Conservation (phyloP, 53 echinoderm and acorn worm genomes). For the Temnopleurus reevesii region DNA sequence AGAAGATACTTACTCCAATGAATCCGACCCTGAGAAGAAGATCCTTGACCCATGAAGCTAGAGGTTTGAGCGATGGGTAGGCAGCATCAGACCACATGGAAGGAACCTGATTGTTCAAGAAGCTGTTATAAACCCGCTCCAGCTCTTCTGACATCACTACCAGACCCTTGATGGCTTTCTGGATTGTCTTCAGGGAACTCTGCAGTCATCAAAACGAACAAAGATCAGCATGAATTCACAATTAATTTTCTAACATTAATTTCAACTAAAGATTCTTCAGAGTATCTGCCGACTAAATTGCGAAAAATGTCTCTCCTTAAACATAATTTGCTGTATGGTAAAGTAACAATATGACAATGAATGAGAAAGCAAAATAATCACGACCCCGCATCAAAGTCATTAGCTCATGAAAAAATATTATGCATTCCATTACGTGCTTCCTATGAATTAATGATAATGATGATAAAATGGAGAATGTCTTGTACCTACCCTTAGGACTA, state of each 20-base stretch:
- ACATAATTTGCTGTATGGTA: too few species aligned
- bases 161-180: conserved; percentile 99
- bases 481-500: conserved; percentile 89
- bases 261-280: too few species aligned
- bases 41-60: conserved; percentile 94
- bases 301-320: too few species aligned
- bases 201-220: conserved; percentile 13
- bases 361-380: background rate
- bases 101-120: conserved; percentile 97
- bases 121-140: conserved; percentile 92
- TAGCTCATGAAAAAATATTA: background rate
- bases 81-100: conserved; percentile 93
- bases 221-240: background rate
- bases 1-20: conserved; percentile 77
- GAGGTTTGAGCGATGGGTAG: conserved; percentile 97
- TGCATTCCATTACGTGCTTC: background rate
- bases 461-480: background rate
- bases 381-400: background rate
- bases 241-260: too few species aligned
- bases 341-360: background rate
- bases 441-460: background rate
- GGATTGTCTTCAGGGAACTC: conserved; percentile 92
- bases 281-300: too few species aligned
- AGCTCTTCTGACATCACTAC: conserved; percentile 99
- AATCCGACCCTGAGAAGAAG: conserved; percentile 92